Percentiles rank a stretch among this genome's conserved stretches.
These are phyloP conservation scores for Coilia nasus DNA, from an alignment of 2,797 vertebrate species.

Conservation along the genomic window DNA sequence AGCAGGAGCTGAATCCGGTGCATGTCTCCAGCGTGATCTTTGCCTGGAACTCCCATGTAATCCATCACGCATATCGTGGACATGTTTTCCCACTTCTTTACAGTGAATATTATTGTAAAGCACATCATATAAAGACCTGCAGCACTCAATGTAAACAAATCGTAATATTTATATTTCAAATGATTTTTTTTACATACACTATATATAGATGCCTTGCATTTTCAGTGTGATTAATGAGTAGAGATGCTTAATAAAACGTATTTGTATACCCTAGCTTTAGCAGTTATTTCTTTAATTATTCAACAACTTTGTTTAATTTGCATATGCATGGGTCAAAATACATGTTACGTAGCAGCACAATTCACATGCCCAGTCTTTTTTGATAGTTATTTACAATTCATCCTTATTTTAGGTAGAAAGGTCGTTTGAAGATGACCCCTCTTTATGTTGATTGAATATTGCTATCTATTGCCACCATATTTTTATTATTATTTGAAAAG, in stretches of 20 bases:
- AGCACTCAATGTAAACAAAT: conserved; percentile 8
- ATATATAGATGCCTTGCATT: not conserved
- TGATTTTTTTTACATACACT: not conserved
- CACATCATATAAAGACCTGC: not conserved
- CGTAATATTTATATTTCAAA: not conserved
- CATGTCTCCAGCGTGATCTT: too few relatives aligned
- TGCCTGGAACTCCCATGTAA: not conserved
- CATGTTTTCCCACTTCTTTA: not conserved
- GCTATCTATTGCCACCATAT: too few relatives aligned
- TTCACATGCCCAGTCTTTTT: not conserved
- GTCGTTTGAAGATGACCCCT: not conserved
- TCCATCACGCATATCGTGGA: not conserved
- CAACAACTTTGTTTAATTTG: not conserved
- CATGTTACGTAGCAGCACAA: not conserved
- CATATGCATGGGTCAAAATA: not conserved
- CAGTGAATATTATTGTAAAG: not conserved
- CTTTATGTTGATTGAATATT: too few relatives aligned
- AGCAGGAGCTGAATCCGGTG: not conserved
- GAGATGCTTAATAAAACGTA: not conserved
- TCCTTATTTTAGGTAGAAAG: too few relatives aligned
- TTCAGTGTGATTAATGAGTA: not conserved
- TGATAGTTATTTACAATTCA: too few relatives aligned
- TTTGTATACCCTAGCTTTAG: not conserved
- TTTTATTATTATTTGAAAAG: too few relatives aligned
- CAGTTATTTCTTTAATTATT: not conserved